Base-by-base conservation (phyloP, 2,888 invertebrate genomes). In the Drosophila suboccidentalis region DNA sequence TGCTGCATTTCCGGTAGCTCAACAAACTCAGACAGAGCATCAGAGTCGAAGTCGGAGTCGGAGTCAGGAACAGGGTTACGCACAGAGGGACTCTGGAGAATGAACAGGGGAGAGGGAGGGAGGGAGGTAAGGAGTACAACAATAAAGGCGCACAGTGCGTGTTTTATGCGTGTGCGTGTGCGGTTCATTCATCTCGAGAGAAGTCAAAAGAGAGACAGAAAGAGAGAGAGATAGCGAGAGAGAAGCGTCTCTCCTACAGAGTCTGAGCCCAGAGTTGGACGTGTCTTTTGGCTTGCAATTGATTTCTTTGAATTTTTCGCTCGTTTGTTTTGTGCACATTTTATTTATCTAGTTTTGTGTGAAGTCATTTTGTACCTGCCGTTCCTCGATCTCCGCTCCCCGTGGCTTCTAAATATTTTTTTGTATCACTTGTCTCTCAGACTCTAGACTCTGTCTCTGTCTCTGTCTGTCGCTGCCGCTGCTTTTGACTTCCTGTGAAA, bases 341-440 rank as follows among this genome's bases (percentile, higher is more conserved):
- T 72, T 71, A 72, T 78, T 78, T 87, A 80, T 77, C 87, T 75
- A 80, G 86, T 72, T 79, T 86, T 89, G 90, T 86, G 90, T 86
- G 72, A 89, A 88, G 88, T 86, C 90, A 86, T 71, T 86, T 89
- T 85, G 82, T 86, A 86, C 90, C 85, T 86, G 89, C 70, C 59
- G 47, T 47, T 41, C 32, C 29, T 15, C 39, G 39, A 17, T 41
- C 41, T 44, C 13, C 54, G 46, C 63, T 57, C 63, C 62, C 71
- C 53, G 72, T 74, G 60, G 72, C 43, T 55, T 29, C 44, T 13
- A 49, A 64, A 72, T 67, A 85, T 61, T 72, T 61, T 72, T 67
- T 22, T 22, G 72, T 77, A 67, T 72, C 74, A 63, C 67, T 81
- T 65, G 71, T 44, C 55, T 43, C 41, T 22, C 22, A 43, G 50